Conservation (phyloP, 2,113 vertebrate genomes). For the Gallinago jamesoni region DNA sequence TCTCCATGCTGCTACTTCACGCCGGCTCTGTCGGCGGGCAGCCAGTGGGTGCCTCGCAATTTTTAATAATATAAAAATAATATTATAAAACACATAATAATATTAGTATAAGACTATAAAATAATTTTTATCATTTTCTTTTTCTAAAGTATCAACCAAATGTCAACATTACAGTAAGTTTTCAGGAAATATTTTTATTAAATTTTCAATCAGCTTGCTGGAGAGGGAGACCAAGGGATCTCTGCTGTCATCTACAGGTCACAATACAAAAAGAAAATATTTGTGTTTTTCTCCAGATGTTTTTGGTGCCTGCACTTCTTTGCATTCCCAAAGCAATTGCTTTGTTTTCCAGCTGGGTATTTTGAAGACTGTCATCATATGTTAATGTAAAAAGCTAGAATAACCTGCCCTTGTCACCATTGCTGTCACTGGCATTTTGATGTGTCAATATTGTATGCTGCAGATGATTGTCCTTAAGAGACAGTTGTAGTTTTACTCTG, state of each 20-base stretch:
- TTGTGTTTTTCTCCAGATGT: slow-evolving; percentile 45
- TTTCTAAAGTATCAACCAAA: neutral
- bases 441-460: neutral
- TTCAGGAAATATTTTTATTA: neutral
- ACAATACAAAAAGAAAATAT: neutral
- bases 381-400: slow-evolving; percentile 30
- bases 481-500: neutral
- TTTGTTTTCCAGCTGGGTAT: slow-evolving; percentile 38
- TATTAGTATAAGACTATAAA: neutral
- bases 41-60: neutral
- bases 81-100: neutral
- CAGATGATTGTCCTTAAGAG: slow-evolving; percentile 30
- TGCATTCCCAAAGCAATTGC: slow-evolving; percentile 36
- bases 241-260: slow-evolving; percentile 40
- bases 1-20: neutral
- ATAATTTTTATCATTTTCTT: neutral
- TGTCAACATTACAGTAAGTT: neutral
- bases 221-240: neutral
- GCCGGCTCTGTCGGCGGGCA: fast-evolving
- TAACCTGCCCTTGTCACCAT: slow-evolving; percentile 30
- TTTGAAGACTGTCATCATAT: slow-evolving; percentile 27
- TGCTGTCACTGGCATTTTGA: slow-evolving; percentile 11
- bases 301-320: neutral
- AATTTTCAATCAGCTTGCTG: neutral
- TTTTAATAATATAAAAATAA: neutral